Evolutionary conservation across 2,113 vertebrate species (phyloP).

Genomic region (Phaetusa simplex): DNA sequence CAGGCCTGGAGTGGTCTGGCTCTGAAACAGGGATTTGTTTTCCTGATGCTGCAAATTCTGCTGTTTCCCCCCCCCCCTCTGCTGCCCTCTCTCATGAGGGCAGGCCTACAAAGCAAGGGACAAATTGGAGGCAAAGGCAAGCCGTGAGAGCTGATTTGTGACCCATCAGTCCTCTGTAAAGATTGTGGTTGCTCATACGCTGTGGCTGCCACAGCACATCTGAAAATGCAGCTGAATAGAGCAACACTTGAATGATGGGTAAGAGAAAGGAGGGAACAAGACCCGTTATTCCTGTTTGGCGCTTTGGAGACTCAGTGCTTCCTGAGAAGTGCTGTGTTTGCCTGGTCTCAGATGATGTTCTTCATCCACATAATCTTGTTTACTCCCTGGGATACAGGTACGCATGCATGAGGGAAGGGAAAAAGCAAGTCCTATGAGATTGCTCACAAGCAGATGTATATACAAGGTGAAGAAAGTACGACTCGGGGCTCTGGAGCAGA

Average conservation of each 20-base stretch:
- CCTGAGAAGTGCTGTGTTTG: background rate
- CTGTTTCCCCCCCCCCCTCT: background rate
- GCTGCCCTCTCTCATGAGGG: background rate
- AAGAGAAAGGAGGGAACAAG: background rate
- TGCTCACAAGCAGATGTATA: fast-evolving
- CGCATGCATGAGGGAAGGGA: background rate
- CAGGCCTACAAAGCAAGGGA: background rate
- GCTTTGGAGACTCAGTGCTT: background rate
- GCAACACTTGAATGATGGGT: background rate
- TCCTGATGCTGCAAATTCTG: background rate
- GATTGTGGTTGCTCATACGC: background rate
- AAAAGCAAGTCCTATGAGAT: background rate
- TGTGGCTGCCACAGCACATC: background rate
- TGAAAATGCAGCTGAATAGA: background rate
- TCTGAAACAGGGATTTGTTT: background rate
- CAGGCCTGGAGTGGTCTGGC: background rate
- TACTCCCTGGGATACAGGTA: background rate
- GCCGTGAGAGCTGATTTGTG: background rate
- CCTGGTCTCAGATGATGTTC: background rate
- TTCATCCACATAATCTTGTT: background rate
- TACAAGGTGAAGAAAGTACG: background rate
- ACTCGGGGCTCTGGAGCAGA: background rate
- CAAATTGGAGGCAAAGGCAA: background rate
- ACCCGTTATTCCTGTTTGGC: background rate
- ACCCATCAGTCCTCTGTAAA: background rate